Evolutionary conservation across 37 sponge, comb jelly and placozoan species (phyloP), one percentile per base, ranked within the genome.

Genomic region (Petrosia ficiformis): DNA sequence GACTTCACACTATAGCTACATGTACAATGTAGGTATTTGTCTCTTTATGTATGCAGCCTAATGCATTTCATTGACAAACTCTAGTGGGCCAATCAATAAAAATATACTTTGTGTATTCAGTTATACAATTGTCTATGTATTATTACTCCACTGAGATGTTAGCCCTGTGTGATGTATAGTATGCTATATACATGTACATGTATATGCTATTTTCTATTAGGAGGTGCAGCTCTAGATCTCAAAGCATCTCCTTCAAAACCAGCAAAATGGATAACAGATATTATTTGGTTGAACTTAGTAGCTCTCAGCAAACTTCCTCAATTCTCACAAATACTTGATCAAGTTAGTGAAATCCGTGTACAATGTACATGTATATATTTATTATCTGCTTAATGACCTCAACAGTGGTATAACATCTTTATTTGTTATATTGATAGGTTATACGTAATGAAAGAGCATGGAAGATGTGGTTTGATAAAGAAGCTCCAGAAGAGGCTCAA

Each of bases 381-480:
- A 30, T 39, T 65, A 25, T 68, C 21, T 67, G 22, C 4, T 35
- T 11, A 32, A 70, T 33, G 54, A 66, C 35, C 3, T 35, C 26
- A 25, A 76, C 39, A 33, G 28, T 76, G 43, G 19, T 21, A 10
- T 16, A 11, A 6, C 11, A 30, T 66, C 22, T 2, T 3, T 67
- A 35, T 68, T 22, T 6, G 30, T 16, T 43, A 28, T 59, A 66
- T 29, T 3, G 42, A 14, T 59, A 93, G 93, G 85, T 96, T 57
- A 67, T 79, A 34, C 77, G 94, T 14, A 95, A 95, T 65, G 96
- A 95, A 36, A 79, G 91, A 52, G 63, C 68, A 1, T 98, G 99
- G 99, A 95, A 88, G 84, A 67, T 73, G n/a, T 98, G 99, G 99
- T 98, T 88, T 88, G 99, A 98, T 56, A 80, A 83, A n/a, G 93